A percentile compares a stretch with the other conserved stretches of the same genome.
Evolutionary conservation across 2,888 invertebrate genomes (phyloP).

Genomic region (Zygogramma bicolorata): DNA sequence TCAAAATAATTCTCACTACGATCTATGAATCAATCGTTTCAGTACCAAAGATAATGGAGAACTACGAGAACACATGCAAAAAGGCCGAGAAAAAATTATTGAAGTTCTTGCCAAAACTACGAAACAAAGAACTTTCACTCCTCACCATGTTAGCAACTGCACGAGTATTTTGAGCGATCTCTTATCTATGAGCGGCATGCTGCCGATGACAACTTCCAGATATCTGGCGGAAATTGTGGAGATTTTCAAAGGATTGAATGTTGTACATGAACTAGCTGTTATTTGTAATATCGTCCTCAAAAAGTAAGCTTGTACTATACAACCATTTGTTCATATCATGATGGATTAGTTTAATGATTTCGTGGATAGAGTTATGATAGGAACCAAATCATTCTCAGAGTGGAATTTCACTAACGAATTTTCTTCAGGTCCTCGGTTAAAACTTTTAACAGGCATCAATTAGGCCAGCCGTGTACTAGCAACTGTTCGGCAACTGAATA

Average conservation of each 20-base stretch:
- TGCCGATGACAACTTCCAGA: conserved; percentile 26
- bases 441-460: no score
- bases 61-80: conserved; percentile 12
- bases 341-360: no score
- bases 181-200: conserved; percentile 22
- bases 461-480: no score
- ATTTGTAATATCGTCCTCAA: conserved; percentile 31
- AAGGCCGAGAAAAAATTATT: conserved; percentile 28
- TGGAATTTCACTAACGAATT: no score
- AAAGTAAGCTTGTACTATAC: conserved; percentile 36
- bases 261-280: conserved; percentile 30
- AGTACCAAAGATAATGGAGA: conserved; percentile 20
- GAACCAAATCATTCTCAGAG: no score
- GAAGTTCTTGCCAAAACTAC: conserved; percentile 29
- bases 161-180: conserved; percentile 34
- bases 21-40: conserved; percentile 14
- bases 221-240: conserved; percentile 34
- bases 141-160: conserved; percentile 28
- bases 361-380: no score
- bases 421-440: no score
- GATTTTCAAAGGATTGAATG: conserved; percentile 32
- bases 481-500: no score
- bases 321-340: no score
- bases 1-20: neutral
- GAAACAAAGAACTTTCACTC: conserved; percentile 36